These are phyloP conservation scores for Andrena minutula DNA, from an alignment of 2,888 invertebrate genomes.

Conservation along the genomic window DNA sequence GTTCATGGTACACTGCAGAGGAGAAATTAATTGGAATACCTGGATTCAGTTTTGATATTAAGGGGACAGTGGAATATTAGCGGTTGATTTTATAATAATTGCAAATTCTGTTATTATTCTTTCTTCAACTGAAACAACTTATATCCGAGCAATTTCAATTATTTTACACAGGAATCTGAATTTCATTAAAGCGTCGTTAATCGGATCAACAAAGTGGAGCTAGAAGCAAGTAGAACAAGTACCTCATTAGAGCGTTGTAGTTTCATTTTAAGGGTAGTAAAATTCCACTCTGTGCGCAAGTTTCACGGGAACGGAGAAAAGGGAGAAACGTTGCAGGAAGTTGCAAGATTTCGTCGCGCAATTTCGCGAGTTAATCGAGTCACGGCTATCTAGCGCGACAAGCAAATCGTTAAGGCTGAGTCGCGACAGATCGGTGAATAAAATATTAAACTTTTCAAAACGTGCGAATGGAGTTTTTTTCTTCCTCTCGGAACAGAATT, in stretches of 20 bases:
- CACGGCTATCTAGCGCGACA: conserved; percentile 3
- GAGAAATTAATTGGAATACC: too few species aligned
- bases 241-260: background rate
- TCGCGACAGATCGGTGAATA: background rate
- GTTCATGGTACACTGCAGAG: too few species aligned
- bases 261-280: background rate
- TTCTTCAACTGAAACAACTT: too few species aligned
- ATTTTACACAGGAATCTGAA: background rate
- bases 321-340: background rate
- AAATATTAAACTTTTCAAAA: conserved; percentile 25
- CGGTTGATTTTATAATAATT: too few species aligned
- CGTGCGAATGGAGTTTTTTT: background rate
- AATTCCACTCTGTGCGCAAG: background rate
- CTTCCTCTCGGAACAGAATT: conserved; percentile 2
- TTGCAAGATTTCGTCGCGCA: conserved; percentile 5
- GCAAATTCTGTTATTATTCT: too few species aligned
- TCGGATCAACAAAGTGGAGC: background rate
- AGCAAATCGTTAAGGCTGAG: conserved; percentile 18
- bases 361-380: conserved; percentile 24
- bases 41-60: too few species aligned
- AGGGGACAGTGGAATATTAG: too few species aligned
- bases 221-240: background rate
- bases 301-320: background rate
- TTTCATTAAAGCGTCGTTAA: background rate
- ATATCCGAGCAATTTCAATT: too few species aligned